Base-by-base conservation (phyloP, 2,113 vertebrate species). In the Camelus dromedarius region DNA sequence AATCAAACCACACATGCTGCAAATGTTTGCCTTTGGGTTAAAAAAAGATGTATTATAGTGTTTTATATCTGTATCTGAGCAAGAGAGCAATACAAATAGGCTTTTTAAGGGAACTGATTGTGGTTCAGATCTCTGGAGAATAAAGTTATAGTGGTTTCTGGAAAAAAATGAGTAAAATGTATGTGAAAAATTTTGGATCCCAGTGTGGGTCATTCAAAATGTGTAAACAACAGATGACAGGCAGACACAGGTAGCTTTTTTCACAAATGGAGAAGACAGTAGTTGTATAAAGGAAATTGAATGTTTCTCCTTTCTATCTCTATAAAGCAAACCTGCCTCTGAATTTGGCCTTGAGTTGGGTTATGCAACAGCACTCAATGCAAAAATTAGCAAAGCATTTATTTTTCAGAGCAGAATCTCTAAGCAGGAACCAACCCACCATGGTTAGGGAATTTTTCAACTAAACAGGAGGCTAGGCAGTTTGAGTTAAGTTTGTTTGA, bases 401-500 rank as follows among this genome's bases (percentile, higher is more conserved):
- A 81, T 64, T 92, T 94, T 97, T 60, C 38, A 93, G 20, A 93
- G 52, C 8, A 72, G 86, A 95, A 66, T 50, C 18, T 66, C 52
- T 91, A 19, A 92, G 67, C 54, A 95, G 58, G 79, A 95, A 56
- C 8, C 18, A 88, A 52, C 6, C 90, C 70, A 94, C 16, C 16
- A 90, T 30, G 67, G 15, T 48, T 82, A 35, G 11, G 50, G 13
- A 58, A 48, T 32, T 93, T 91, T 94, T 72, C 80, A 97, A 91
- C 19, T 38, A 32, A 75, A 30, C 79, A 48, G n/a, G 24, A 52
- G 46, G 20, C 15, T 79, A 60, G 4, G 4, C 70, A 97, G 69
- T 94, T 83, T 82, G 16, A 70, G 72, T 86, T 93, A 77, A 95
- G 26, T 5, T 92, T 97, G 20, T 91, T 93, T 97, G 62, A 91